Evolutionary conservation across 1,140 invertebrate species (phyloP).

Genomic region (Pseudomyrmex gracilis): DNA sequence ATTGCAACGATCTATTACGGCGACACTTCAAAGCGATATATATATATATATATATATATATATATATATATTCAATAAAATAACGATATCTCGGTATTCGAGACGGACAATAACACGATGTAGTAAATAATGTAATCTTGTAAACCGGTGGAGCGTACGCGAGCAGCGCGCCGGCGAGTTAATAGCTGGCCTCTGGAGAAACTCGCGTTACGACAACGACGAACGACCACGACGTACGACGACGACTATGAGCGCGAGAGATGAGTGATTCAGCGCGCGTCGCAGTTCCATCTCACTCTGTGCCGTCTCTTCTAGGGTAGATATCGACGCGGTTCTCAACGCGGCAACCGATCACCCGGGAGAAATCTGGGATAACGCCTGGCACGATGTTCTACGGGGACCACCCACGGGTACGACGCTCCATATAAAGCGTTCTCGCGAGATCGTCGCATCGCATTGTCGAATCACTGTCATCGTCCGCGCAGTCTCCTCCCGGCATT

Average conservation of each 20-base stretch:
- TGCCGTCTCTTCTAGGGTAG: conserved; percentile 67
- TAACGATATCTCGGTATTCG: conserved; percentile 69
- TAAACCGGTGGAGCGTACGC: conserved; percentile 69
- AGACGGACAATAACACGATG: conserved; percentile 65
- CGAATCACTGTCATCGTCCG: conserved; percentile 75
- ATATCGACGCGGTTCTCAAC: conserved; percentile 77
- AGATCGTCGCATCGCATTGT: conserved; percentile 73
- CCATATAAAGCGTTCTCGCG: conserved; percentile 82
- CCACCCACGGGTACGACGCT: conserved; percentile 83
- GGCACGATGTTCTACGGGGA: conserved; percentile 78
- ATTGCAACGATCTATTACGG: not conserved
- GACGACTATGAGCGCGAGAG: conserved; percentile 66
- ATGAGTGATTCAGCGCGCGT: conserved; percentile 83
- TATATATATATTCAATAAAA: conserved; percentile 1
- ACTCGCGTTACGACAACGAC: conserved; percentile 55
- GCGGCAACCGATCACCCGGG: conserved; percentile 66
- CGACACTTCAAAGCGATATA: not conserved
- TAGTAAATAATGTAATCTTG: conserved; percentile 80
- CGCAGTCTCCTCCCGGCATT: conserved; percentile 73
- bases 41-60: too few relatives aligned
- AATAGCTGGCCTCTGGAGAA: conserved; percentile 77
- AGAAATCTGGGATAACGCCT: conserved; percentile 75
- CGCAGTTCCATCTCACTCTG: conserved; percentile 75
- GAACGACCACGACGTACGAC: conserved; percentile 19
- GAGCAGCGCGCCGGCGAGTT: conserved; percentile 74